Percentiles rank a stretch among this genome's conserved stretches.
Conservation (phyloP, 2,797 vertebrate species). For the Hybognathus amarus region DNA sequence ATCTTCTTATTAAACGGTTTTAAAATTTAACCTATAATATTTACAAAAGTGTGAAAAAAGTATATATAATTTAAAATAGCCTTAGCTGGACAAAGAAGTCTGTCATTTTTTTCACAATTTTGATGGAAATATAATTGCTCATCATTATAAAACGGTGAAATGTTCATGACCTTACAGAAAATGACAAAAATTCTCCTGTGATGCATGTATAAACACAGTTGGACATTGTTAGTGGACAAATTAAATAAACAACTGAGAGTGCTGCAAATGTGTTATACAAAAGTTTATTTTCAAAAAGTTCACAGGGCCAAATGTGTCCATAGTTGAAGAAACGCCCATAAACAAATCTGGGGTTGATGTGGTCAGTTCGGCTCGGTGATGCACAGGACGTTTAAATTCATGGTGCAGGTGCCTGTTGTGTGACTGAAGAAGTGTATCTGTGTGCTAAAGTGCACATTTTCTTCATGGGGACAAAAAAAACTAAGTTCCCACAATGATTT, state of each 20-base stretch:
- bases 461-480: too few species aligned
- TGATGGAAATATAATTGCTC: background rate
- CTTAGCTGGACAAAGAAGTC: background rate
- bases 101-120: background rate
- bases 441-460: background rate
- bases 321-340: conserved; percentile 5
- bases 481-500: too few species aligned
- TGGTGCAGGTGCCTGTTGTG: background rate
- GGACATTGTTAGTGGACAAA: conserved; percentile 26
- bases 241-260: conserved; percentile 21
- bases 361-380: background rate
- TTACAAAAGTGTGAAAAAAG: background rate
- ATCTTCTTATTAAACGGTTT: too few species aligned
- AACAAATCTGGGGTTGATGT: conserved; percentile 27
- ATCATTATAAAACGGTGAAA: conserved; percentile 2
- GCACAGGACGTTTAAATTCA: conserved; percentile 1
- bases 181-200: background rate
- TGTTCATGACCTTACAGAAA: conserved; percentile 2
- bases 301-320: background rate
- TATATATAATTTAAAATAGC: background rate
- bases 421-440: background rate
- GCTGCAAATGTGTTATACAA: conserved; percentile 1
- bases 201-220: background rate
- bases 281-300: conserved; percentile 16
- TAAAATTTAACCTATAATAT: background rate